Conservation (phyloP, 2,113 vertebrate species). For the Aegypius monachus region DNA sequence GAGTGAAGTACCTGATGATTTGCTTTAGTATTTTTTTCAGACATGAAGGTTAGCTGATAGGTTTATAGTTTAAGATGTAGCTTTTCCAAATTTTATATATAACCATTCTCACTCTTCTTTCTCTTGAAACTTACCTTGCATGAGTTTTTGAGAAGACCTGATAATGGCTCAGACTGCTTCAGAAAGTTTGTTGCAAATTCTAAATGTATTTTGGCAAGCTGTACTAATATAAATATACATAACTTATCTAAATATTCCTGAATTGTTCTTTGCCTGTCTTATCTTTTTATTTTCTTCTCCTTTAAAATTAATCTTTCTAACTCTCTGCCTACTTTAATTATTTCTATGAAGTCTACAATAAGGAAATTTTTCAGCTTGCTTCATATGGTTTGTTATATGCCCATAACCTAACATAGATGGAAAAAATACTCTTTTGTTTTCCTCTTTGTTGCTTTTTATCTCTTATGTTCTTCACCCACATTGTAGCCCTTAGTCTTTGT, state of each 20-base stretch:
- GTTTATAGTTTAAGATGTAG: neutral
- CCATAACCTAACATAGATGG: neutral
- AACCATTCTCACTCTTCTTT: neutral
- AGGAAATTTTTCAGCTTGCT: neutral
- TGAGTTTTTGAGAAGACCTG: neutral
- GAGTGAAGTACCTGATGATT: neutral
- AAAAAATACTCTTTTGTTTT: neutral
- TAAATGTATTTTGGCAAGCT: neutral
- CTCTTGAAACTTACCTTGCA: neutral
- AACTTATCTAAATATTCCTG: neutral
- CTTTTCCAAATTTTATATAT: neutral
- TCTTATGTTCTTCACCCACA: neutral
- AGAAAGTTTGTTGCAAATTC: neutral
- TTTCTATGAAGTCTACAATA: neutral
- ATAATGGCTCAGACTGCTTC: neutral
- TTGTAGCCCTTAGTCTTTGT: neutral
- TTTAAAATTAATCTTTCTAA: neutral
- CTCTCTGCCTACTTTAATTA: neutral
- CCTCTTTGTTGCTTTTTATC: neutral
- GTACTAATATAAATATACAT: neutral
- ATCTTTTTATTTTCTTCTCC: neutral
- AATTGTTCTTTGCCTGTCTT: neutral
- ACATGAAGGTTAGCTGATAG: neutral
- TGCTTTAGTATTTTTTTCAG: neutral
- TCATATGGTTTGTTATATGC: neutral